Evolutionary conservation across 1,140 invertebrate species (phyloP), one percentile per base, ranked within the genome.

Genomic region (Drosophila orena): DNA sequence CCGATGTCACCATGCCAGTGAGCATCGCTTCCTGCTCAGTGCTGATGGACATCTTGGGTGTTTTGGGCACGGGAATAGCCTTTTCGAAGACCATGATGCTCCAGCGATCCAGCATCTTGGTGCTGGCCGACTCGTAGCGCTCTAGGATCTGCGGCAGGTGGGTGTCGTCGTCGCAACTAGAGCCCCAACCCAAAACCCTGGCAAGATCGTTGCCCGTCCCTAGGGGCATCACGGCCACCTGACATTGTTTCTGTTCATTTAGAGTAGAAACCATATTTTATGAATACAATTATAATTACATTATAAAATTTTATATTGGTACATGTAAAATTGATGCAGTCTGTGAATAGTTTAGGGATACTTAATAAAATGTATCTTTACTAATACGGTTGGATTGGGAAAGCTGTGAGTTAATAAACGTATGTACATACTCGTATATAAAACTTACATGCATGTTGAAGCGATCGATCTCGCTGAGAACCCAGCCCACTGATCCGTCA

Each of bases 171-270:
- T 99, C 98, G 92, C 98, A 99, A 1, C 97, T 97, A 10, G 97
- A 95, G 17, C 98, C 98, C 98, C 98, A 99, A n/a, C 98, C 98
- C 8, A 99, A 93, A 0, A 99, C 98, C 17, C 98, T 93, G 0
- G 98, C 97, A 62, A 99, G 93, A 92, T 99, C 98, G 93, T 99
- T 99, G 34, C 98, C 98, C 0, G 98, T 99, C 20, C 98, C 98
- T 81, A 99, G 94, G 0, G 98, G 98, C 56, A 99, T 93, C 0
- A 99, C 97, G 30, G 97, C 97, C 24, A 98, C 96, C 93, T 98
- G 97, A 70, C 97, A 98, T 93, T 98, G 96, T 92, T 96, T 96
- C 97, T 97, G 47, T 49, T 37, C 30, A 14, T 2, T 6, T 17
- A 7, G 30, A 15, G 7, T 2, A 10, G 6, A 22, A 2, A 17